Conservation (phyloP, 2,113 vertebrate species). For the Rhipidura dahli region DNA sequence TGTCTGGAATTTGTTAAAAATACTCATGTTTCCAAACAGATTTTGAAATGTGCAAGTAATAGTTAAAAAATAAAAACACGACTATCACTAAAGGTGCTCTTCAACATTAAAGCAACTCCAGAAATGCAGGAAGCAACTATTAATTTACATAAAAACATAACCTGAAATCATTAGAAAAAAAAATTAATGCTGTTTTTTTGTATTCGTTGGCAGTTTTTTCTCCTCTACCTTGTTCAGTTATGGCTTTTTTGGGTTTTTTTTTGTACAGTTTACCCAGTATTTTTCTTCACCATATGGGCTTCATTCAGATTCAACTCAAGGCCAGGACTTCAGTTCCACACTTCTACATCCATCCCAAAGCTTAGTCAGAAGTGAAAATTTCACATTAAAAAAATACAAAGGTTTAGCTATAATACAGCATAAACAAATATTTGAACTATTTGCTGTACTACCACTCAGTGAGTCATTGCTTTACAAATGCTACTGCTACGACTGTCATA, state of each 20-base stretch:
- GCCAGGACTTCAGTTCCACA: neutral
- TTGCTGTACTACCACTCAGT: neutral
- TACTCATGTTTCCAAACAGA: neutral
- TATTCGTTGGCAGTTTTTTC: neutral
- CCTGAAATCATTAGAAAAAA: neutral
- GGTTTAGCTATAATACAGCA: neutral
- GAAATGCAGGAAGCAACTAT: neutral
- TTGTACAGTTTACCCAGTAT: neutral
- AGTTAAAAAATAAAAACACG: neutral
- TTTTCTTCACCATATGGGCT: neutral
- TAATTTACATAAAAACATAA: neutral
- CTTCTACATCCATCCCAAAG: neutral
- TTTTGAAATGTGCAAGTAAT: neutral
- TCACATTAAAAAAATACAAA: neutral
- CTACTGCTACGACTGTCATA: neutral
- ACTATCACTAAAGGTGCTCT: neutral
- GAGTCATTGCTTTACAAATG: conserved; percentile 32
- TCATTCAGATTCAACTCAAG: neutral
- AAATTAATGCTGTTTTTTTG: neutral
- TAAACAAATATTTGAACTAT: conserved; percentile 14
- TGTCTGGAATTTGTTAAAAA: neutral
- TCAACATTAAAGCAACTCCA: neutral
- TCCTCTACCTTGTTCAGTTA: neutral
- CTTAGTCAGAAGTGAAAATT: conserved; percentile 18
- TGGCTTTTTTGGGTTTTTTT: neutral